A percentile compares a stretch with the other conserved stretches of the same genome.
phyloP scores from a whole-genome alignment of 1,140 invertebrate species.

The Drosophila sulfurigaster region DNA sequence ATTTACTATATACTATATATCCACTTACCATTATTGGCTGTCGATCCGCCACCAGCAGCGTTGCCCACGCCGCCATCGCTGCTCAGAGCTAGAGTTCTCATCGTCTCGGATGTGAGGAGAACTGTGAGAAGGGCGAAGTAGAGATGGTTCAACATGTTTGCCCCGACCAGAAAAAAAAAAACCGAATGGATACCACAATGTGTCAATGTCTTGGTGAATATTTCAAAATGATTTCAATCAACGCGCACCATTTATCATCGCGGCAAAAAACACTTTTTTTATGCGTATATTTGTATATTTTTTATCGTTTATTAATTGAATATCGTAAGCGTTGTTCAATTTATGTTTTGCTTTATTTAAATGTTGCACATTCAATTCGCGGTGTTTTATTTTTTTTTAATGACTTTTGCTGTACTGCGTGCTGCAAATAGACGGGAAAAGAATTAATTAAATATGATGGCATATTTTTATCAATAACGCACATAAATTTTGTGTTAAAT shows the following conservation, averaged over 20 bases:
- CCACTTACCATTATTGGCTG: conserved; percentile 64
- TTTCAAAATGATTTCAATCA: conserved; percentile 13
- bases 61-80: conserved; percentile 46
- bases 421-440: conserved; percentile 16
- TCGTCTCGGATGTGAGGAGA: conserved; percentile 29
- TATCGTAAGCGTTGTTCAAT: conserved; percentile 9
- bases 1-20: background rate
- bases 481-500: conserved; percentile 48
- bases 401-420: background rate
- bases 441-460: conserved; percentile 15
- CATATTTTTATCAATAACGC: conserved; percentile 39
- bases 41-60: conserved; percentile 45
- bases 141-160: conserved; percentile 49
- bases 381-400: background rate
- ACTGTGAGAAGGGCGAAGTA: conserved; percentile 10
- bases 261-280: conserved; percentile 9
- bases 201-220: conserved; percentile 1
- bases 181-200: background rate
- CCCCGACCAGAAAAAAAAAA: background rate
- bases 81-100: conserved; percentile 48
- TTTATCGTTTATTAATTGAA: conserved; percentile 21
- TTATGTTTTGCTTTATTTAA: conserved; percentile 24
- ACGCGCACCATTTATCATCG: conserved; percentile 24
- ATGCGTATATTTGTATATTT: background rate
- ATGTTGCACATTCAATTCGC: conserved; percentile 34